Base-by-base conservation (phyloP, 1,140 invertebrate species). In the Oreohelix idahoensis region DNA sequence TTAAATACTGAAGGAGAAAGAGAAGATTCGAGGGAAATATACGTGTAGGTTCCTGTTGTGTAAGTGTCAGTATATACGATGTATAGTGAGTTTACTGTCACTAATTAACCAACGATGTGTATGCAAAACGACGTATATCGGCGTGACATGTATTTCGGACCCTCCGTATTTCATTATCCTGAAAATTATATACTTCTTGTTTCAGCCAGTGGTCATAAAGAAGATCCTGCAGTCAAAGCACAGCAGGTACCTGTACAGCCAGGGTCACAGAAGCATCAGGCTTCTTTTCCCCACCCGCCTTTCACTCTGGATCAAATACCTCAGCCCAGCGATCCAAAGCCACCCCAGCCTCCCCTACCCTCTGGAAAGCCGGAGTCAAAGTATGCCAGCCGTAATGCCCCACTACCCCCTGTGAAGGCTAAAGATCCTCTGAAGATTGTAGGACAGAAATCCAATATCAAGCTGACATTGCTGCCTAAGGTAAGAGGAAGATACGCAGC, bases 401-500 rank as follows among this genome's bases (percentile, higher is more conserved):
- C 84, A 35, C 69, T 84, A 4, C 79, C 84, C 51, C 82, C 87
- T 49, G 35, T 85, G 53, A 88, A 88, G 70, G 84, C 87, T 74
- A 91, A 89, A 77, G 90, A 91, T 84, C 90, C 88, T 26, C 66
- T 89, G 70, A 89, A 93, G 89, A 85, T 93, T 39, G 91, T 93
- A 35, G 94, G 94, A 17, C 93, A 95, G 63, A 96, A 96, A 86
- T 94, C 94, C 53, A 95, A 95, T 88, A 96, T 96, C 53, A 96
- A 96, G 90, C 89, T 96, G 73, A 96, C 95, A 32, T 89, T 96
- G 17, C 84, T 92, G 39, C 91, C 87, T 80, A 93, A 92, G 88
- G 92, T 92, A 45, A 45, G 86, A 84, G 83, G 8, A 11, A 49
- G 8, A 17, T 49, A 17, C 8, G 45, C 45, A 49, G 45, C 17